Percentiles rank a stretch among this genome's conserved stretches.
Conservation (phyloP, 2,113 vertebrate genomes). For the Antechinus flavipes region DNA sequence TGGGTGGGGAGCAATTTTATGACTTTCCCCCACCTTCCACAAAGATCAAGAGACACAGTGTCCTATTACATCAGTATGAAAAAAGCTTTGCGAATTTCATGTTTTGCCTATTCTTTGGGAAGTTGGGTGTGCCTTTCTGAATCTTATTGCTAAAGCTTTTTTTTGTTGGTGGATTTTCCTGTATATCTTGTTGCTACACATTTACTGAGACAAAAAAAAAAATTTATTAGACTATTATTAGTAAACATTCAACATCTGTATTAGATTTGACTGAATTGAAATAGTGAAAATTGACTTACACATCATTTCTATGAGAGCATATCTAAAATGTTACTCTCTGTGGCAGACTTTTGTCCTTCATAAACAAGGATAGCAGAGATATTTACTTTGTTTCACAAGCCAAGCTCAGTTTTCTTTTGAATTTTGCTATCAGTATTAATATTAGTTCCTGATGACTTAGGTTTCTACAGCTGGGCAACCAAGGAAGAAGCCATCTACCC, state of each 20-base stretch:
- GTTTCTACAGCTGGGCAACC: slow-evolving; percentile 95
- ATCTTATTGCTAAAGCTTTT: neutral
- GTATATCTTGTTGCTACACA: neutral
- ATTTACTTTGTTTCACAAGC: neutral
- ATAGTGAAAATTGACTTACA: neutral
- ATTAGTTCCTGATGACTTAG: slow-evolving; percentile 79
- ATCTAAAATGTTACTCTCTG: neutral
- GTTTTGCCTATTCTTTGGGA: neutral
- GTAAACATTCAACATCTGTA: neutral
- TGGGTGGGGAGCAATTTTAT: too few species aligned
- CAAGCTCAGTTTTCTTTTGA: neutral
- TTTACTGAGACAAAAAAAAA: neutral
- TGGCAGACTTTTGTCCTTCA: neutral
- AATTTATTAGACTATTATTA: neutral
- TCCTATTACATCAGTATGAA: too few species aligned
- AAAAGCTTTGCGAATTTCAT: neutral
- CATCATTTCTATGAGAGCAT: neutral
- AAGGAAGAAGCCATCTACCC: slow-evolving; percentile 93
- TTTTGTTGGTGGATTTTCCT: neutral
- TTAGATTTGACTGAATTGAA: neutral
- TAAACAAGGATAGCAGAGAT: neutral
- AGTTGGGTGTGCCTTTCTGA: slow-evolving; percentile 17
- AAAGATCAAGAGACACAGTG: too few species aligned
- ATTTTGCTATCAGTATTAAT: neutral
- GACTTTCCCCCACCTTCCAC: too few species aligned